Evolutionary conservation across 2,888 invertebrate species (phyloP).

Genomic region (Nysson spinosus): DNA sequence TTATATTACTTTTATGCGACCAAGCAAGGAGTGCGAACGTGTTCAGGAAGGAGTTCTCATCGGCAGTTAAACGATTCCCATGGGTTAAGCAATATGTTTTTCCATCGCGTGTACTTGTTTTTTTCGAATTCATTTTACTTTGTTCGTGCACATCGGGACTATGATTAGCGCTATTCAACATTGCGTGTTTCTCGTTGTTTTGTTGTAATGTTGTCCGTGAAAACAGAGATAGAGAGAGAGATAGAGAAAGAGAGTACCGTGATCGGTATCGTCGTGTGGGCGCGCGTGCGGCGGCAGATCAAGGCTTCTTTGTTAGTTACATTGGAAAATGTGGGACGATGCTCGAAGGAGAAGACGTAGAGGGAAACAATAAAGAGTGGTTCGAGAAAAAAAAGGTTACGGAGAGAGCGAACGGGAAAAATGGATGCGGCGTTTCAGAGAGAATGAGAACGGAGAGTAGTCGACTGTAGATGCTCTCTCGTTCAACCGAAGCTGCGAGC

Average conservation of each 20-base stretch:
- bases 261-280: constrained; percentile 70
- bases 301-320: constrained; percentile 49
- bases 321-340: constrained; percentile 31
- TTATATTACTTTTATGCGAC: neutral
- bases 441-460: neutral
- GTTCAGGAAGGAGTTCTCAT: constrained; percentile 12
- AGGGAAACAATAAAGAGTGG: constrained; percentile 8
- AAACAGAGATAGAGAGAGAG: constrained; percentile 22
- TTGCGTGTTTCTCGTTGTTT: constrained; percentile 11
- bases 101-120: constrained; percentile 20
- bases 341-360: constrained; percentile 19
- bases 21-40: constrained; percentile 9
- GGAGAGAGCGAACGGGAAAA: constrained; percentile 30
- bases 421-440: no score
- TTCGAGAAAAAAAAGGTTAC: constrained; percentile 8
- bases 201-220: constrained; percentile 24
- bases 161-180: constrained; percentile 9
- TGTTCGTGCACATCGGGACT: constrained; percentile 31
- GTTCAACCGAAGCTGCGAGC: constrained; percentile 45
- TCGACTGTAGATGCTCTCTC: constrained; percentile 4
- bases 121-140: constrained; percentile 18
- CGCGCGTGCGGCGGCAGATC: constrained; percentile 73
- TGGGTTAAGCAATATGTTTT: constrained; percentile 31
- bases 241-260: constrained; percentile 37
- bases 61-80: constrained; percentile 27